Percentiles rank a stretch among this genome's conserved stretches.
Conservation (phyloP, 1,140 invertebrate genomes). For the Matsumurasca onukii region DNA sequence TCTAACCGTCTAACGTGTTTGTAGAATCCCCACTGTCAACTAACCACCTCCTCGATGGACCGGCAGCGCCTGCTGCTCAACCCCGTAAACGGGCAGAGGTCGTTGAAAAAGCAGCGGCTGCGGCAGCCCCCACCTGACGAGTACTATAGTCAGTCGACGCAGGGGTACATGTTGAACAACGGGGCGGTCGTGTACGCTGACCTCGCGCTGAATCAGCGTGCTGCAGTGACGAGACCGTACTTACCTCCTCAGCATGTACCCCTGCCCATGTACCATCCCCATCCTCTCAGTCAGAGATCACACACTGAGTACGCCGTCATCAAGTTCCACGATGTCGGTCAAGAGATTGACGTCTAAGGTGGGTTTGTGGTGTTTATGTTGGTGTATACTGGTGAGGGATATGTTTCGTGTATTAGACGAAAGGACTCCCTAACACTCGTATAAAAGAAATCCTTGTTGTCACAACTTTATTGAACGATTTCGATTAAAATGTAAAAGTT, state of each 20-base stretch:
- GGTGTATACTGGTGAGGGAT: neutral
- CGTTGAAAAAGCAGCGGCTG: slow-evolving; percentile 30
- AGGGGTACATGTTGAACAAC: slow-evolving; percentile 28
- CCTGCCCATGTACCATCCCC: slow-evolving; percentile 42
- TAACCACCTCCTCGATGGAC: slow-evolving; percentile 31
- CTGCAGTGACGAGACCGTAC: slow-evolving; percentile 23
- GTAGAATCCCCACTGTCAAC: slow-evolving; percentile 29
- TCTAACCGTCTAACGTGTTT: too few relatives aligned
- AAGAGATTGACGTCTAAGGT: slow-evolving; percentile 72
- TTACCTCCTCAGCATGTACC: slow-evolving; percentile 39
- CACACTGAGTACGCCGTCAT: slow-evolving; percentile 72
- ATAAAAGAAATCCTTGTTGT: too few relatives aligned
- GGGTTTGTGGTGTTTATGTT: neutral
- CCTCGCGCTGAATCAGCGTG: slow-evolving; percentile 37
- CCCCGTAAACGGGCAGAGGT: slow-evolving; percentile 19
- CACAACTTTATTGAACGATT: too few relatives aligned
- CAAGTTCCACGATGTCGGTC: slow-evolving; percentile 73
- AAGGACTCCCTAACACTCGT: too few relatives aligned
- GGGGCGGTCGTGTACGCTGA: slow-evolving; percentile 45
- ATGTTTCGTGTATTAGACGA: too few relatives aligned
- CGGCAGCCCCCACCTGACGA: slow-evolving; percentile 12
- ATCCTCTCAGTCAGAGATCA: too few relatives aligned
- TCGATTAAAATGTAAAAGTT: too few relatives aligned
- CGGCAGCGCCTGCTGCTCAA: slow-evolving; percentile 27
- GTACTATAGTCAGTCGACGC: slow-evolving; percentile 5